Evolutionary conservation across 1,140 invertebrate genomes (phyloP).

Genomic region (Euwallacea fornicatus): DNA sequence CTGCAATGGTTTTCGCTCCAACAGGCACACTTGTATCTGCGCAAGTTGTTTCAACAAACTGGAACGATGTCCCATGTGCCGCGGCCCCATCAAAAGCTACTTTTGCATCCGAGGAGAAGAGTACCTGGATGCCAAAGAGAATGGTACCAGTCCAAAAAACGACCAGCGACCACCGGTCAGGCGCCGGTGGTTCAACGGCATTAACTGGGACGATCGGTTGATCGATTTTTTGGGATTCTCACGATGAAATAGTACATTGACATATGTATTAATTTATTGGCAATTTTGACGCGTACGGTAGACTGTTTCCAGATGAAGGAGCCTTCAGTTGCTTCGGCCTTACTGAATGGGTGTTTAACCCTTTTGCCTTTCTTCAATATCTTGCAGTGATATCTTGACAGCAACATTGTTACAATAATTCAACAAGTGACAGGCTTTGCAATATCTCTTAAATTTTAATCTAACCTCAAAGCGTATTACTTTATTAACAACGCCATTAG

Average conservation of each 20-base stretch:
- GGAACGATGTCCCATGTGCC: conserved; percentile 80
- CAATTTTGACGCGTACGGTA: too few species aligned
- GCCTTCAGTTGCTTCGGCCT: too few species aligned
- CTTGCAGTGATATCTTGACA: too few species aligned
- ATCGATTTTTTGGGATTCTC: conserved; percentile 66
- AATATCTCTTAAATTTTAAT: too few species aligned
- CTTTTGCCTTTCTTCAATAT: too few species aligned
- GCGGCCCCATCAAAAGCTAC: conserved; percentile 76
- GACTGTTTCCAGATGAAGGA: too few species aligned
- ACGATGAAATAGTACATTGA: conserved; percentile 41
- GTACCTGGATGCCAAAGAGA: conserved; percentile 57
- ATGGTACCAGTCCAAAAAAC: conserved; percentile 56
- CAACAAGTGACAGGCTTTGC: too few species aligned
- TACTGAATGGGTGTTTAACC: too few species aligned
- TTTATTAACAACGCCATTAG: too few species aligned
- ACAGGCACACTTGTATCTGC: conserved; percentile 79
- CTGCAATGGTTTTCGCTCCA: not conserved
- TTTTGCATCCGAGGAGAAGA: conserved; percentile 77
- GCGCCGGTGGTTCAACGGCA: conserved; percentile 55
- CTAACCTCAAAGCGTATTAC: too few species aligned
- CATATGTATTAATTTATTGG: too few species aligned
- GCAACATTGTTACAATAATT: too few species aligned
- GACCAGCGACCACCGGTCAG: conserved; percentile 38
- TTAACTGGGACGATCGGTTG: conserved; percentile 64
- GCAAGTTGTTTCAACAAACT: conserved; percentile 72